Conservation (phyloP, 2,888 invertebrate genomes). For the Euplexia lucipara region DNA sequence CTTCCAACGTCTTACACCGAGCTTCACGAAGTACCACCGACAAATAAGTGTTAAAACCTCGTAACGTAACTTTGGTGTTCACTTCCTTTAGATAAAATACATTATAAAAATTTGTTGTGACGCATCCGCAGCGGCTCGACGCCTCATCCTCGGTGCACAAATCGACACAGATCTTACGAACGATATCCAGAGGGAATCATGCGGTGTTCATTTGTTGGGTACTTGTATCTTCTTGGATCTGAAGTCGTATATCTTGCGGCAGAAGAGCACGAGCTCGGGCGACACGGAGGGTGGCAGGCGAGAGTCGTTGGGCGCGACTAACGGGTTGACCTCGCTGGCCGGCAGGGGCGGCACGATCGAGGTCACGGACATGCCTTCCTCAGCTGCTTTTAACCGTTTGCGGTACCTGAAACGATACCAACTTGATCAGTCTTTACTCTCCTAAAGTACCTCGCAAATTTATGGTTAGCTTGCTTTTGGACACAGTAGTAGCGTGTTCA, state of each 20-base stretch:
- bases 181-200: slow-evolving; percentile 61
- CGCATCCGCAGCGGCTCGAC: slow-evolving; percentile 41
- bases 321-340: slow-evolving; percentile 91
- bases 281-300: slow-evolving; percentile 92
- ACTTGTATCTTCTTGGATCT: slow-evolving; percentile 94
- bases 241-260: slow-evolving; percentile 98
- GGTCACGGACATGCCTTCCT: slow-evolving; percentile 94
- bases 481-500: not conserved
- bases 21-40: slow-evolving; percentile 58
- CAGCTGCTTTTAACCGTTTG: slow-evolving; percentile 94
- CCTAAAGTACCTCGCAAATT: not conserved
- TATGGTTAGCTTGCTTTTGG: not conserved
- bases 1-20: slow-evolving; percentile 41
- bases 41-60: slow-evolving; percentile 53
- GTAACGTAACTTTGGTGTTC: slow-evolving; percentile 78
- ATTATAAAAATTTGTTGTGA: slow-evolving; percentile 59
- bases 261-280: slow-evolving; percentile 97
- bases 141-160: slow-evolving; percentile 52
- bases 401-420: slow-evolving; percentile 93
- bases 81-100: slow-evolving; percentile 65
- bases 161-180: slow-evolving; percentile 64
- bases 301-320: slow-evolving; percentile 88
- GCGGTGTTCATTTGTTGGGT: slow-evolving; percentile 83
- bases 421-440: not conserved
- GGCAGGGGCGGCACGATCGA: slow-evolving; percentile 94